phyloP scores from a whole-genome alignment of 2,113 vertebrate species.

The Indicator indicator region DNA sequence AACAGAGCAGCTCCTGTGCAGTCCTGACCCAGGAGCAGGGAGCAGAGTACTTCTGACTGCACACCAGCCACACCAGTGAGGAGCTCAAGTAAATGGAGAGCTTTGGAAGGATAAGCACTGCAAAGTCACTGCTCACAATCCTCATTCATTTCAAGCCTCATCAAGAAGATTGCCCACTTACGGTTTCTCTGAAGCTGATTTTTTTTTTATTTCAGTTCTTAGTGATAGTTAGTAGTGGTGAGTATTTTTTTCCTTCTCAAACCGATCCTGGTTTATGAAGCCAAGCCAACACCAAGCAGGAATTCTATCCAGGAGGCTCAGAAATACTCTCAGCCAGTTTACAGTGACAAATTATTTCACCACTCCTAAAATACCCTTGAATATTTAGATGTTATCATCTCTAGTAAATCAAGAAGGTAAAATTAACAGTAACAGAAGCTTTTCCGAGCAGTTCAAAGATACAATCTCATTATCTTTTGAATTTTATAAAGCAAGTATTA shows the following conservation, averaged over 20 bases:
- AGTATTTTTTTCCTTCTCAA: not conserved
- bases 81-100: not conserved
- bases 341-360: constrained; percentile 22
- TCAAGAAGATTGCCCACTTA: not conserved
- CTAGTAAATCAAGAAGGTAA: constrained; percentile 32
- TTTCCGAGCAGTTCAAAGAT: not conserved
- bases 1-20: not conserved
- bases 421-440: constrained; percentile 39
- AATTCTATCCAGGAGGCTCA: not conserved
- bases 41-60: not conserved
- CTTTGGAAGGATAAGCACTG: not conserved
- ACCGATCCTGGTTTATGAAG: not conserved
- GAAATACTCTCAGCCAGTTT: constrained; percentile 39
- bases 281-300: not conserved
- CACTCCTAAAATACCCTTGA: not conserved
- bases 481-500: constrained; percentile 50
- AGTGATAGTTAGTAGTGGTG: not conserved
- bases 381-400: constrained; percentile 21
- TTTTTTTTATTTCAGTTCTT: not conserved
- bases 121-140: not conserved
- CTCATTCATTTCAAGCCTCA: not conserved
- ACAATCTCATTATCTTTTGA: constrained; percentile 13
- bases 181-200: not conserved
- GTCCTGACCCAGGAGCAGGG: accelerated
- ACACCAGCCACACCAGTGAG: not conserved